Base-by-base conservation (phyloP, 2,888 invertebrate species). In the Rhogogaster chlorosoma region DNA sequence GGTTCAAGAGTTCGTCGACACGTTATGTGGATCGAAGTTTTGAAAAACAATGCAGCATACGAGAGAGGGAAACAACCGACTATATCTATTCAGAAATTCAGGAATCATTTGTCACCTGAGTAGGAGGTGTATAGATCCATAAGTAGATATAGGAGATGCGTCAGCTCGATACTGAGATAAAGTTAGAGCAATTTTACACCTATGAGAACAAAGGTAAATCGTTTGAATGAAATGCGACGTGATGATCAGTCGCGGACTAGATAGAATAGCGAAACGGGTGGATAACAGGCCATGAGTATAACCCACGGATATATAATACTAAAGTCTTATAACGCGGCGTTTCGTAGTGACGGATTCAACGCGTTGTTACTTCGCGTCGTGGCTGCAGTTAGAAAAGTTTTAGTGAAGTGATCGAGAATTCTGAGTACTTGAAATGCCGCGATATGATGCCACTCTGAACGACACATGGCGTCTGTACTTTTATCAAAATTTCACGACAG, bases 401-500 rank as follows among this genome's bases (percentile, higher is more conserved):
- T n/a, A 80, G 80, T 80, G 36, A 80, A 77, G 77, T 77, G 77
- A 38, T 80, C 6, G n/a, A 38, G 10, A 36, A 36, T 26, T 36
- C 2, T n/a, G 4, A 80, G 80, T 57, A 22, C 26, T 80, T 80
- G 80, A 80, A 61, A 80, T 80, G 80, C 80, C 61, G 80, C 80
- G 80, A 80, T 38, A 80, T 80, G 80, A 22, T 57, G 18, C 36
- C 36, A 61, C 57, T 61, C 80, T 80, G 80, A 80, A 61, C n/a
- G 36, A 61, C 49, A 80, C 38, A 80, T 80, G 80, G 80, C 80
- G 80, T 80, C 80, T 80, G 9, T 80, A 80, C 26, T 61, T 80
- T 80, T 80, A 80, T 61, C 80, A 36, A 61, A 38, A 80, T 61
- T 80, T 80, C 36, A 61, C 61, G 26, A 57, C 80, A 12, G n/a